phyloP scores from a whole-genome alignment of 37 sponge, comb jelly and placozoan species.

The Eunapius fragilis region DNA sequence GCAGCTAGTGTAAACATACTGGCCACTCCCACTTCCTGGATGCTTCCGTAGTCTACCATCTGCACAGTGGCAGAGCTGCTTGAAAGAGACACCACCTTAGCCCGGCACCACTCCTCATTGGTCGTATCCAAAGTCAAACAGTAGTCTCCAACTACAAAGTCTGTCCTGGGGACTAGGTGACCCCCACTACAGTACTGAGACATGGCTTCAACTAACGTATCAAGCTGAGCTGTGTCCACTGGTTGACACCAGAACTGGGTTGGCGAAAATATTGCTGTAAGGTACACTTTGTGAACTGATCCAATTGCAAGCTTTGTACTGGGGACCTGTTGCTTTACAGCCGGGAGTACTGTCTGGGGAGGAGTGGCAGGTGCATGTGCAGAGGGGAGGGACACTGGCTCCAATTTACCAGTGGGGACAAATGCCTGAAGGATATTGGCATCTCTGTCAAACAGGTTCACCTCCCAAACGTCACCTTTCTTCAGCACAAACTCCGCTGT shows the following conservation, averaged over 20 bases:
- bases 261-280: slow-evolving; percentile 51
- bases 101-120: slow-evolving; percentile 76
- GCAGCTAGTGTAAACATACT: slow-evolving; percentile 16
- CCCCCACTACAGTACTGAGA: slow-evolving; percentile 54
- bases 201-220: slow-evolving; percentile 61
- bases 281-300: slow-evolving; percentile 40
- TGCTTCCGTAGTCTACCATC: slow-evolving; percentile 79
- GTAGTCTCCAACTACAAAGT: slow-evolving; percentile 27
- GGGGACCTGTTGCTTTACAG: not conserved
- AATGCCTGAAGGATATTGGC: not conserved
- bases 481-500: slow-evolving; percentile 8
- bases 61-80: slow-evolving; percentile 25
- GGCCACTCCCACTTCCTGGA: slow-evolving; percentile 26
- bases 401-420: not conserved
- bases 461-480: slow-evolving; percentile 15
- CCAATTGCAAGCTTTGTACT: slow-evolving; percentile 4
- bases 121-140: slow-evolving; percentile 64
- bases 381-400: not conserved
- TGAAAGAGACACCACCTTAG: slow-evolving; percentile 32
- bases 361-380: not conserved
- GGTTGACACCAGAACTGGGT: slow-evolving; percentile 63
- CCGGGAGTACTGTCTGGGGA: not conserved
- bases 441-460: slow-evolving; percentile 17
- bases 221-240: slow-evolving; percentile 23
- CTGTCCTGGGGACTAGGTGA: not conserved